A percentile compares a stretch with the other conserved stretches of the same genome.
Conservation (phyloP, 2,888 invertebrate genomes). For the Aproaerema taeniolella region DNA sequence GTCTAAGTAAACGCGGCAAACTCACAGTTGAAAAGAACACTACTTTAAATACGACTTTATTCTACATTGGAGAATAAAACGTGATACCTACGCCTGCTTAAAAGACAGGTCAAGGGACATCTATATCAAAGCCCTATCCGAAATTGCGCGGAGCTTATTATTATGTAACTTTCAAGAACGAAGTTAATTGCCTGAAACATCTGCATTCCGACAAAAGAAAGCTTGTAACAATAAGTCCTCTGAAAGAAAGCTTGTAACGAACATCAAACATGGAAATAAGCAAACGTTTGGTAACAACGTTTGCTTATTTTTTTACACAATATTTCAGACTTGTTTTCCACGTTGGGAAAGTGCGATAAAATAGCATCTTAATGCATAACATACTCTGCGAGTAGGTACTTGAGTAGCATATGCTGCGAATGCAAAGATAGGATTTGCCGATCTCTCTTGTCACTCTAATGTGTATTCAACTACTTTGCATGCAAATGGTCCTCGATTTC, state of each 20-base stretch:
- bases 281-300: background rate
- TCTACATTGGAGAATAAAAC: too few species aligned
- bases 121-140: too few species aligned
- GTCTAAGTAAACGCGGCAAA: slow-evolving; percentile 13
- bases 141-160: too few species aligned
- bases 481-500: slow-evolving; percentile 27
- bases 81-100: too few species aligned
- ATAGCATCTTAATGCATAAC: background rate
- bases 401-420: background rate
- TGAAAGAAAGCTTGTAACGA: background rate
- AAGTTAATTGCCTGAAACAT: too few species aligned
- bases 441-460: slow-evolving; percentile 13
- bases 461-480: slow-evolving; percentile 20
- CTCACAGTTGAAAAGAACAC: too few species aligned
- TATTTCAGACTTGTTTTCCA: background rate
- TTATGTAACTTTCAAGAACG: too few species aligned
- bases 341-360: background rate
- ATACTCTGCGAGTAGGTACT: too few species aligned
- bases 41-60: too few species aligned
- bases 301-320: background rate
- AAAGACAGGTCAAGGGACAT: too few species aligned
- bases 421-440: slow-evolving; percentile 4
- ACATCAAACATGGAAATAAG: background rate
- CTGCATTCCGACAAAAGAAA: background rate
- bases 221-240: background rate